These are phyloP conservation scores for Galendromus occidentalis DNA, from an alignment of 1,140 invertebrate species.

Conservation along the genomic window DNA sequence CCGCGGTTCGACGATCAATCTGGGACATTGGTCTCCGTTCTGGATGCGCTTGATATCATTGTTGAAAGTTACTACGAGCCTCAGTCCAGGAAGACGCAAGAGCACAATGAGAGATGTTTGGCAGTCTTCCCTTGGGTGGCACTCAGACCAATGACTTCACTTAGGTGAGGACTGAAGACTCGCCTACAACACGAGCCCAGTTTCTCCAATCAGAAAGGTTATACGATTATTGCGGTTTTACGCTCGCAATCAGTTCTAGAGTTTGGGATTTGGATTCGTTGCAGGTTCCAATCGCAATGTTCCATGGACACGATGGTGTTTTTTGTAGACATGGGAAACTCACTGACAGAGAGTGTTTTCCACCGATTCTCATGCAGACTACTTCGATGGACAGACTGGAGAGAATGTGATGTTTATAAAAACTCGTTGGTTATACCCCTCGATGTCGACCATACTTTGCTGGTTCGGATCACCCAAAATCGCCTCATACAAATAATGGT, in stretches of 20 bases:
- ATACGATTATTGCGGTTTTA: no score
- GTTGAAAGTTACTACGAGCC: slow-evolving; percentile 5
- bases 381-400: slow-evolving; percentile 4
- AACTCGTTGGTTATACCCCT: neutral
- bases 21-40: neutral
- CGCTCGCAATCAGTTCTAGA: no score
- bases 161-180: no score
- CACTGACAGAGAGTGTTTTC: slow-evolving; percentile 1
- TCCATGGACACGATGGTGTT: slow-evolving; percentile 5
- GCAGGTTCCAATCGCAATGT: neutral
- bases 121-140: slow-evolving; percentile 2
- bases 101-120: neutral
- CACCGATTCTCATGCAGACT: neutral
- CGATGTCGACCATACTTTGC: neutral
- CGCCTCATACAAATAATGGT: slow-evolving; percentile 8
- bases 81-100: neutral
- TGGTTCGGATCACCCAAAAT: slow-evolving; percentile 1
- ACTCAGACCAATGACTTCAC: no score
- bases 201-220: no score
- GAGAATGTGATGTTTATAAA: slow-evolving; percentile 6
- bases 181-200: no score
- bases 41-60: neutral
- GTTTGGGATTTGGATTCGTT: neutral
- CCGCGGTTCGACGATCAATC: neutral
- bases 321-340: neutral